Conservation (phyloP, 1,140 invertebrate species). For the Muscidifurax raptorellus region DNA sequence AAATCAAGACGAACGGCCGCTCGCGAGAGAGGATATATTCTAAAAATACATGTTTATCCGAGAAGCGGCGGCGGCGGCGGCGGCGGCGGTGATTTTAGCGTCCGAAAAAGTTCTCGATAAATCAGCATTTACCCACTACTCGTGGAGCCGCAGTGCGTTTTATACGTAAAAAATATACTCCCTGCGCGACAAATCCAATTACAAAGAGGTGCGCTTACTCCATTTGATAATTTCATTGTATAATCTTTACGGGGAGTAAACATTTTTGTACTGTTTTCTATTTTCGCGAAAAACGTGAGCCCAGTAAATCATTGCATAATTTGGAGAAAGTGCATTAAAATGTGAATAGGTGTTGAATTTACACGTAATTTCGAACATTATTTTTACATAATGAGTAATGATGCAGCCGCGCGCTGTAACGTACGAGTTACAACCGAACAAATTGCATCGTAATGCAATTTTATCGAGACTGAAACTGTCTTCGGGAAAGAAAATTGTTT, state of each 20-base stretch:
- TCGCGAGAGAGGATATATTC: not conserved
- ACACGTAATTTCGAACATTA: not conserved
- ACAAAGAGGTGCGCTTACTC: too few relatives aligned
- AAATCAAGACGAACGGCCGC: slow-evolving; percentile 14
- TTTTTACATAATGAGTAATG: not conserved
- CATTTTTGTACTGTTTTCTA: not conserved
- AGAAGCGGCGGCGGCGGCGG: not conserved
- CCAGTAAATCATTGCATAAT: not conserved
- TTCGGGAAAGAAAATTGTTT: not conserved
- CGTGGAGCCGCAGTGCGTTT: not conserved
- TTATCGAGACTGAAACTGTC: not conserved
- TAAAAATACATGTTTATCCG: slow-evolving; percentile 27
- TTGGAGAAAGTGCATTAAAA: not conserved
- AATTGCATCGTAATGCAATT: not conserved
- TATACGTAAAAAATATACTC: not conserved
- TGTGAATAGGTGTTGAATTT: not conserved
- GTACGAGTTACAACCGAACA: not conserved
- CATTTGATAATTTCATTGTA: not conserved
- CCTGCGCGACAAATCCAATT: too few relatives aligned
- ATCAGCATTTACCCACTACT: not conserved
- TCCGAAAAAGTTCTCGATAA: not conserved
- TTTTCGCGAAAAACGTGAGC: not conserved
- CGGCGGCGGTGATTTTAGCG: not conserved
- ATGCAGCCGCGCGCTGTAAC: not conserved
- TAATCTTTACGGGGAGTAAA: not conserved